phyloP scores from a whole-genome alignment of 2,797 vertebrate genomes.

The Emydoidea blandingii region DNA sequence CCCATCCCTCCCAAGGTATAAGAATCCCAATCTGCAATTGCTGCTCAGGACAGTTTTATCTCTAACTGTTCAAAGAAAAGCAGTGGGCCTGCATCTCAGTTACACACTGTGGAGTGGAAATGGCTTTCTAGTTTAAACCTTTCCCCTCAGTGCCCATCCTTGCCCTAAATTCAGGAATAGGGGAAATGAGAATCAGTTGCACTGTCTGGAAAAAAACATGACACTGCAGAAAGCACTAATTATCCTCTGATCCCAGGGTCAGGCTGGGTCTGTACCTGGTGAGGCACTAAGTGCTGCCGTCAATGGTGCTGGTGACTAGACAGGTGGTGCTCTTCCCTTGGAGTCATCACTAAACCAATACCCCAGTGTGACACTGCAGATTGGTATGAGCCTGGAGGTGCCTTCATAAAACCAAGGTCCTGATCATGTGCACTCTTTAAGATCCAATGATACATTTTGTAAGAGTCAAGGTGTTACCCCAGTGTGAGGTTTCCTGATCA shows the following conservation, averaged over 20 bases:
- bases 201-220: neutral
- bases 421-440: neutral
- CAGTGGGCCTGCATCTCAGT: neutral
- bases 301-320: accelerated
- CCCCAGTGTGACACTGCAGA: neutral
- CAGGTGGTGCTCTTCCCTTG: neutral
- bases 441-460: neutral
- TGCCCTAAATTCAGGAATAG: neutral
- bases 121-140: neutral
- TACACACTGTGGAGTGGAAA: slow-evolving; percentile 36
- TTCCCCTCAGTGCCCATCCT: accelerated
- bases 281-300: neutral
- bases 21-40: slow-evolving; percentile 43
- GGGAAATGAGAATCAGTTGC: neutral
- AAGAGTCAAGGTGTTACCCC: accelerated
- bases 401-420: accelerated
- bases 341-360: neutral
- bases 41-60: slow-evolving; percentile 35
- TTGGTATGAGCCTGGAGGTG: accelerated
- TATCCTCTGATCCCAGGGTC: neutral
- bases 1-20: slow-evolving; percentile 57
- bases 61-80: slow-evolving; percentile 15
- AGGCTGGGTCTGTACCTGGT: neutral
- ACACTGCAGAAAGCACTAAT: neutral
- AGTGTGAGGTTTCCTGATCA: neutral